Conservation (phyloP, 2,797 vertebrate genomes). For the Novumbra hubbsi region DNA sequence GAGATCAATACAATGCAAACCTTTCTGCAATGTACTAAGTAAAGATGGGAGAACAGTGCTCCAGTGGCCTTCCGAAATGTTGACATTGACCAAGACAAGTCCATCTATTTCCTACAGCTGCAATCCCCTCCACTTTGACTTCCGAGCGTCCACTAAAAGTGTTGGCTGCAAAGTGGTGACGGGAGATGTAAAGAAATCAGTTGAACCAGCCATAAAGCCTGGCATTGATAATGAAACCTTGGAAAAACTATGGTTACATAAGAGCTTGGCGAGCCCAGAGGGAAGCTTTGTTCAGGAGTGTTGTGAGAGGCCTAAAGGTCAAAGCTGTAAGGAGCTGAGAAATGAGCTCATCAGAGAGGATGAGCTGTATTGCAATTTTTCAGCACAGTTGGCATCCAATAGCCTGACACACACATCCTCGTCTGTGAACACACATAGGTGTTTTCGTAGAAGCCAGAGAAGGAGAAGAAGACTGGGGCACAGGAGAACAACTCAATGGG, state of each 20-base stretch:
- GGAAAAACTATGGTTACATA: neutral
- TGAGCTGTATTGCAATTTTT: constrained; percentile 13
- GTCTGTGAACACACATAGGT: constrained; percentile 56
- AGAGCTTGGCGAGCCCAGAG: neutral
- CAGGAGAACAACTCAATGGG: constrained; percentile 18
- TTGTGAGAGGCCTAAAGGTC: neutral
- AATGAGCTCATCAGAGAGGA: neutral
- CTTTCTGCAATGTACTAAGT: constrained; percentile 78
- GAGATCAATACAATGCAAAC: constrained; percentile 63
- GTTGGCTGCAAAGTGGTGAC: constrained; percentile 31
- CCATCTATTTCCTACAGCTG: constrained; percentile 84
- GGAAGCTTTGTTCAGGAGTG: neutral
- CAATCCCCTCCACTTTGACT: constrained; percentile 87
- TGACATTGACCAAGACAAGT: constrained; percentile 76
- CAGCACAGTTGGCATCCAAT: constrained; percentile 50
- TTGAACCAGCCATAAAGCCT: neutral
- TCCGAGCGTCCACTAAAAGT: constrained; percentile 66
- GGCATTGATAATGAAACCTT: neutral
- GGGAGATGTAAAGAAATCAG: constrained; percentile 20
- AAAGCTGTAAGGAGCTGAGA: neutral
- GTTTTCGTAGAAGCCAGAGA: constrained; percentile 69
- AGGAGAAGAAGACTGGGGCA: constrained; percentile 67
- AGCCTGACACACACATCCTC: constrained; percentile 23
- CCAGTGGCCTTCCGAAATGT: constrained; percentile 88
- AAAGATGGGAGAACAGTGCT: constrained; percentile 79